Evolutionary conservation across 2,113 vertebrate species (phyloP), one percentile per base, ranked within the genome.

Genomic region (Nettapus auritus): DNA sequence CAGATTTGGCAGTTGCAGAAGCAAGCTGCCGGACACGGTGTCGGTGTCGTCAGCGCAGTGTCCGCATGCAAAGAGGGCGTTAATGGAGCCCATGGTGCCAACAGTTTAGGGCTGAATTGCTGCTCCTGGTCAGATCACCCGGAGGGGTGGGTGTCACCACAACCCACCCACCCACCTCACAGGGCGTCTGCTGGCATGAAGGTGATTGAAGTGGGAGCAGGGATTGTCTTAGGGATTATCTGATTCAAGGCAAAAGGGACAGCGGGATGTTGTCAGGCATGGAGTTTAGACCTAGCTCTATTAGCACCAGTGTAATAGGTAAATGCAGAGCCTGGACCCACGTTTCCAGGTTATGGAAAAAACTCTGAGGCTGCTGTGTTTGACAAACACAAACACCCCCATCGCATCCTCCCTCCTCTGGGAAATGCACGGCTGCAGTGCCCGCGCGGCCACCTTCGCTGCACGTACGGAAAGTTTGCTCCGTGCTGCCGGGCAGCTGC

Each of bases 141-240:
- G 78, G 83, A 94, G 70, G 81, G 76, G 90, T 59, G 77, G 70
- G 88, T 87, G 90, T 92, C 91, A 92, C 68, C 29, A 2, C 36
- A n/a, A 70, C 88, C 88, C 74, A 86, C 91, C 83, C 89, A 73
- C 78, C 84, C 86, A 63, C 74, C 94, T 89, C 96, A 90, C 80
- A 70, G 56, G 33, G 64, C 36, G 59, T 64, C 83, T 95, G 88
- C 74, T 87, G 66, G 63, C 7, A 5, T 19, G 46, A 59, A 71
- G 26, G 79, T 25, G 34, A 81, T 84, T 75, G 60, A 88, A 83
- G 60, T 48, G 42, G 48, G 42, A 78, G 56, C 62, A 75, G 0
- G 0, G 53, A 73, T 23, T 56, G 73, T 82, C 29, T 68, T 19
- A 64, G 46, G 19, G 14, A 16, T 4, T n/a, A n/a, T n/a, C n/a